Evolutionary conservation across 2,888 invertebrate genomes (phyloP).

Genomic region (Lymantria dispar): DNA sequence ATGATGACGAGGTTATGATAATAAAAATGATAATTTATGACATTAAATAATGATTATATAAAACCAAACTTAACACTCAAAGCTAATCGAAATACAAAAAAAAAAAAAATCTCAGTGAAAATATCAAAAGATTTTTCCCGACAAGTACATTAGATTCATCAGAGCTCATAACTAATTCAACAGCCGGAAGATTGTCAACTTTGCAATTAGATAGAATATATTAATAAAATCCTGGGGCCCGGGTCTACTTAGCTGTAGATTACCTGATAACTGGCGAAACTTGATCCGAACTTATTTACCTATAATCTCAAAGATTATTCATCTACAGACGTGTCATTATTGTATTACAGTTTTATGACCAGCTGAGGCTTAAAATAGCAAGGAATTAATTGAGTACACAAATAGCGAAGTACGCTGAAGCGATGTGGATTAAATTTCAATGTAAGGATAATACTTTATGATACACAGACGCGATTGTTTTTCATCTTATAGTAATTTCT

Average conservation of each 20-base stretch:
- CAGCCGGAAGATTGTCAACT: conserved; percentile 42
- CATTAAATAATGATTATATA: too few species aligned
- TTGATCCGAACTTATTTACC: conserved; percentile 12
- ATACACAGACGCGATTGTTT: too few species aligned
- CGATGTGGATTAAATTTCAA: too few species aligned
- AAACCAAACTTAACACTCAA: neutral
- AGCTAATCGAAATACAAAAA: neutral
- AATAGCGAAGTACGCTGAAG: too few species aligned
- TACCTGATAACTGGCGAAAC: conserved; percentile 16
- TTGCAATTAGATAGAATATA: conserved; percentile 46
- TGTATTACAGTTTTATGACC: neutral
- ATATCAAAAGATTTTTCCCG: conserved; percentile 2
- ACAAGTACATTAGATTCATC: conserved; percentile 13
- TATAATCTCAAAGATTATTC: conserved; percentile 9
- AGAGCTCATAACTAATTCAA: conserved; percentile 17
- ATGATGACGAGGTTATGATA: too few species aligned
- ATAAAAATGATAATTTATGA: too few species aligned
- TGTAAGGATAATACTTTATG: too few species aligned
- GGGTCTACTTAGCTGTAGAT: conserved; percentile 14
- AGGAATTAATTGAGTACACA: too few species aligned
- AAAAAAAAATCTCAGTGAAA: neutral
- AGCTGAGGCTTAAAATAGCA: neutral
- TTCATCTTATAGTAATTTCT: too few species aligned
- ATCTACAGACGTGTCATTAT: neutral
- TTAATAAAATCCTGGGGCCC: conserved; percentile 13